Evolutionary conservation across 2,888 invertebrate species (phyloP).

Genomic region (Harpalus rubripes): DNA sequence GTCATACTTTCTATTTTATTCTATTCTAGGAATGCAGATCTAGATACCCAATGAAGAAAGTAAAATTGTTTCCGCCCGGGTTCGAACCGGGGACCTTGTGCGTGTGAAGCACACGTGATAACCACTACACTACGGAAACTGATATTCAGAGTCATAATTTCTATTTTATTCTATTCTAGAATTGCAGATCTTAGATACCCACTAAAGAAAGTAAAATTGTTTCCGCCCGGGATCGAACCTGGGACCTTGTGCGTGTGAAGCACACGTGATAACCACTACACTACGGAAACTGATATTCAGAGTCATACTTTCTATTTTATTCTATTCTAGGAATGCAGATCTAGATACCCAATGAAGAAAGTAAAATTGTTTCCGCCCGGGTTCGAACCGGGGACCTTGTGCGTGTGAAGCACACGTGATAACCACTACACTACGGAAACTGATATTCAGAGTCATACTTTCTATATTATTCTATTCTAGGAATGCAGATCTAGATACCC

Average conservation of each 20-base stretch:
- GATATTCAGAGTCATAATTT: no score
- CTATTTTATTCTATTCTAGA: no score
- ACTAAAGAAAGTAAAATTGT: slow-evolving; percentile 77
- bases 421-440: not conserved
- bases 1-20: no score
- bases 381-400: slow-evolving; percentile 93
- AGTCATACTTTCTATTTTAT: no score
- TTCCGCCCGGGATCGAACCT: slow-evolving; percentile 94
- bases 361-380: slow-evolving; percentile 87
- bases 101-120: slow-evolving; percentile 24
- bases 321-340: not conserved
- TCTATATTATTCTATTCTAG: no score
- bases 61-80: slow-evolving; percentile 89
- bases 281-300: no score
- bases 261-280: slow-evolving; percentile 8
- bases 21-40: no score
- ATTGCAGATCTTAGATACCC: no score
- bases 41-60: no score
- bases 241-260: slow-evolving; percentile 82
- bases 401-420: slow-evolving; percentile 24
- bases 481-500: no score
- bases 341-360: no score
- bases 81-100: slow-evolving; percentile 92
- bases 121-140: not conserved
- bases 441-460: no score